Evolutionary conservation across 2,113 vertebrate species (phyloP), one percentile per base, ranked within the genome.

Genomic region (Riparia riparia): DNA sequence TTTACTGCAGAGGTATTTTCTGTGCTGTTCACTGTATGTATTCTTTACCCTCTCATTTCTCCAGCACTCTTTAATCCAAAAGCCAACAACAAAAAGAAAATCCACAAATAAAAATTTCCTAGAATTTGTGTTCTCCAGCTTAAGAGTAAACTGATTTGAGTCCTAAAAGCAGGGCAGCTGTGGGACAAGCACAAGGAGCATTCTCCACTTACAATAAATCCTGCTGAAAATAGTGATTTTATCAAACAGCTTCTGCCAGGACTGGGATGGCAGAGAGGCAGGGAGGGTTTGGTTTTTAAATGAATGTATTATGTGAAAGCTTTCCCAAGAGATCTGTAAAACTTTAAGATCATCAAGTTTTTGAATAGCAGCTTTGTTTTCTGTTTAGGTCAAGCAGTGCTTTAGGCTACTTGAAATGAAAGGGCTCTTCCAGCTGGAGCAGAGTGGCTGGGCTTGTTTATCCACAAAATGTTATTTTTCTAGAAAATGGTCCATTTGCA

Each of bases 1-100:
- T 98, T 99, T 63, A 97, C 98, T 58, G 84, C 98, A 58, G 99
- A 99, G 98, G 99, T 99, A 95, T 94, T 94, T 72, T 56, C 72
- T 77, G 34, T 41, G 29, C 47, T 69, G 7, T 56, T 74, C 49
- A 37, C 49, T 49, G 1, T 4, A 3, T 53, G 1, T 34, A 3
- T 56, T 47, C 18, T 34, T 64, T 88, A 14, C 56, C 28, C 44
- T 77, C 44, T 41, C 13, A 25, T 78, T 74, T 68, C 49, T 74
- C 25, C 21, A 78, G 21, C 21, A 56, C 12, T 45, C 69, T 28
- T 77, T 56, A 54, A 71, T 78, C 37, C 68, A 70, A 93, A 84
- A 80, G 15, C 34, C 82, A 82, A 58, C 24, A 54, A 31, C 14
- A 10, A 15, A 24, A 42, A 22, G 26, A 68, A 68, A 47, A 13